Percentiles rank a stretch among this genome's conserved stretches.
Conservation (phyloP, 2,113 vertebrate species). For the Cyanoramphus novaezelandiae region DNA sequence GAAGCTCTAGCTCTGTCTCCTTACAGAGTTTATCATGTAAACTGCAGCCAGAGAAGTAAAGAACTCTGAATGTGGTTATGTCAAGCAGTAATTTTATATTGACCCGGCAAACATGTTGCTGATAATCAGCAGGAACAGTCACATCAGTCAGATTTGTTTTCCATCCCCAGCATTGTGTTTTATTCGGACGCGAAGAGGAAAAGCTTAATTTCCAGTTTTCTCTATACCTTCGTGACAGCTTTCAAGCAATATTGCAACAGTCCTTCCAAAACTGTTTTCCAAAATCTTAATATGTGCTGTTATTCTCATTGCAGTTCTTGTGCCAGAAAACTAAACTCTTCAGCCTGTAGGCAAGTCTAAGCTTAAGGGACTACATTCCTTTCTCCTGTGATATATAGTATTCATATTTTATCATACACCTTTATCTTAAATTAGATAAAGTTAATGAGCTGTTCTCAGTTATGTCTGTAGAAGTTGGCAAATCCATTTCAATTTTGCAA, state of each 20-base stretch:
- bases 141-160: background rate
- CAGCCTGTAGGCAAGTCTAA: background rate
- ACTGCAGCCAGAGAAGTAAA: background rate
- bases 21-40: background rate
- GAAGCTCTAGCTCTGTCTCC: background rate
- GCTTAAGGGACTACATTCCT: background rate
- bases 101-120: background rate
- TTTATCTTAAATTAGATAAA: background rate
- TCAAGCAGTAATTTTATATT: background rate
- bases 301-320: background rate
- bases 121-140: background rate
- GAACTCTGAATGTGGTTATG: background rate
- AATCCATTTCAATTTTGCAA: background rate
- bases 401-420: background rate
- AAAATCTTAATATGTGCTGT: background rate
- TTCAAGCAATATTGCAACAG: background rate
- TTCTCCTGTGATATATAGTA: background rate
- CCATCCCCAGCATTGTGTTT: background rate
- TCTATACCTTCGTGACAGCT: background rate
- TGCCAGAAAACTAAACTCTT: background rate
- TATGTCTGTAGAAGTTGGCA: background rate
- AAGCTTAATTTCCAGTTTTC: background rate
- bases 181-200: background rate
- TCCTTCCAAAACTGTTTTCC: background rate
- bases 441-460: background rate